These are phyloP conservation scores for Poicephalus meyeri DNA, from an alignment of 2,113 vertebrate species.

Conservation along the genomic window DNA sequence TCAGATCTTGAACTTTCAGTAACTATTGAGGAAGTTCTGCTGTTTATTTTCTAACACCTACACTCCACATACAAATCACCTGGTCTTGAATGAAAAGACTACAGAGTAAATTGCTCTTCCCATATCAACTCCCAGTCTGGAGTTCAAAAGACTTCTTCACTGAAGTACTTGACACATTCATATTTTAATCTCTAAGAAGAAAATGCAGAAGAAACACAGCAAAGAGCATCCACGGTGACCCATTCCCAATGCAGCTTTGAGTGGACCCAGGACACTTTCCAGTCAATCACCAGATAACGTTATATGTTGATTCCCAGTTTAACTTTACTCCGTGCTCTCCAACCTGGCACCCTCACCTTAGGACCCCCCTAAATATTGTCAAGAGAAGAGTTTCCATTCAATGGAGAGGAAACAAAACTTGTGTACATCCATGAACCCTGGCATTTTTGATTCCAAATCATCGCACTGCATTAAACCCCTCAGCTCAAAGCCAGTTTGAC, in stretches of 20 bases:
- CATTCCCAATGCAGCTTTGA: neutral
- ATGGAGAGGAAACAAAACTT: neutral
- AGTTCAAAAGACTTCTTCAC: neutral
- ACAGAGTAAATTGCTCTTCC: neutral
- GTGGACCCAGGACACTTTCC: neutral
- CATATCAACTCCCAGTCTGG: neutral
- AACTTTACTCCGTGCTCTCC: neutral
- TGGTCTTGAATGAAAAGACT: neutral
- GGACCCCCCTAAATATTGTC: neutral
- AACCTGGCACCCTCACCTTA: neutral
- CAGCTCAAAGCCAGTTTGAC: neutral
- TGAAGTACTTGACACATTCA: neutral
- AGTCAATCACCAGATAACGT: neutral
- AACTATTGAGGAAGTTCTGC: neutral
- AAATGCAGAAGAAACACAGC: neutral
- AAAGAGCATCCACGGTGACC: neutral
- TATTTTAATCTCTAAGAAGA: neutral
- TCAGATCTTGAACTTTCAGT: neutral
- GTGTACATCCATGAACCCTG: neutral
- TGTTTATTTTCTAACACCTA: neutral
- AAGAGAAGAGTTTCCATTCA: neutral
- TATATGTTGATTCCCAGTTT: neutral
- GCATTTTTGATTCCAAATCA: neutral
- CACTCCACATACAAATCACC: neutral
- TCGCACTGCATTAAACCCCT: fast-evolving